Evolutionary conservation across 2,888 invertebrate genomes (phyloP).

Genomic region (Protodeltote pygarga): DNA sequence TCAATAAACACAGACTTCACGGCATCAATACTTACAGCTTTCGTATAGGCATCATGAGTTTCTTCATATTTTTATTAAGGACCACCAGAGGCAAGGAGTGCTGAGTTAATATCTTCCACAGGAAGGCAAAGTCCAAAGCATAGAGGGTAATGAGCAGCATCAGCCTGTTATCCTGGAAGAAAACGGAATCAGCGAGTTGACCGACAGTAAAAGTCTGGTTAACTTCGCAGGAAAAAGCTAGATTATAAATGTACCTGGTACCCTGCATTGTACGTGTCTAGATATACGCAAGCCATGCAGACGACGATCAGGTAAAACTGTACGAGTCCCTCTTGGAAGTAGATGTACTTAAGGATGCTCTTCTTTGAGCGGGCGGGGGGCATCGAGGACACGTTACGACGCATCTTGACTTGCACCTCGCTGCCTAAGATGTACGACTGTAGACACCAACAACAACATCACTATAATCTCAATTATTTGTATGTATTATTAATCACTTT

Average conservation of each 20-base stretch:
- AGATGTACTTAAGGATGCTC: slow-evolving; percentile 50
- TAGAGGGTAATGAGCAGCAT: slow-evolving; percentile 60
- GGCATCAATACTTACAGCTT: slow-evolving; percentile 51
- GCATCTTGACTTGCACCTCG: slow-evolving; percentile 28
- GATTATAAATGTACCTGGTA: slow-evolving; percentile 49
- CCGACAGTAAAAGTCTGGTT: too few species aligned
- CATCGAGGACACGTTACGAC: slow-evolving; percentile 18
- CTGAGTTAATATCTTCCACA: slow-evolving; percentile 64
- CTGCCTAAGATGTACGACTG: slow-evolving; percentile 64
- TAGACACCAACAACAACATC: too few species aligned
- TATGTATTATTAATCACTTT: too few species aligned
- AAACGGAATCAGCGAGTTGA: background rate
- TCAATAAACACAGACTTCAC: background rate
- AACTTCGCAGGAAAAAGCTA: background rate
- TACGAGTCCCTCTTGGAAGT: slow-evolving; percentile 53
- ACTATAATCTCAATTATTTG: too few species aligned
- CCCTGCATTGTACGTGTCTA: slow-evolving; percentile 72
- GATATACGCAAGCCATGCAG: slow-evolving; percentile 62
- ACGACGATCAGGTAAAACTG: slow-evolving; percentile 64
- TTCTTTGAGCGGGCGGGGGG: slow-evolving; percentile 29
- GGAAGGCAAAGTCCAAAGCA: slow-evolving; percentile 65
- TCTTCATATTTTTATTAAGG: slow-evolving; percentile 40
- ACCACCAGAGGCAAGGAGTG: slow-evolving; percentile 56
- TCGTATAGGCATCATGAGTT: slow-evolving; percentile 48
- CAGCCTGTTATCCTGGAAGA: slow-evolving; percentile 56